These are phyloP conservation scores for Zhuqinia jingwanae DNA, from an alignment of 2,888 invertebrate species.

Conservation along the genomic window DNA sequence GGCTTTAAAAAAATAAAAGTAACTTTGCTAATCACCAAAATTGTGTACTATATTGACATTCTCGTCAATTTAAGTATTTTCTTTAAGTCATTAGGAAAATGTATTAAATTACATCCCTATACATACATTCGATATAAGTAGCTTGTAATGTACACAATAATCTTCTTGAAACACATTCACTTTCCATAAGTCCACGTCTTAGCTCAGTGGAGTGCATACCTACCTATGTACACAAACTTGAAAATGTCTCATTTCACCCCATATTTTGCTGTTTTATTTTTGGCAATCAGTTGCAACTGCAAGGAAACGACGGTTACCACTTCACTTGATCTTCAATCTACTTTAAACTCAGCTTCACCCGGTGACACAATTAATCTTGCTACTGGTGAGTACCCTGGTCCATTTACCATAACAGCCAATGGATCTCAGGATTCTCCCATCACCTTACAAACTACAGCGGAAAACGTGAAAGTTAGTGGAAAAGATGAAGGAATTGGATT, in stretches of 20 bases:
- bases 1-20: too few species aligned
- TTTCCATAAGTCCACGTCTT: background rate
- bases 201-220: background rate
- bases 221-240: background rate
- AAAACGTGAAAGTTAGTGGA: background rate
- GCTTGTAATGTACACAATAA: too few species aligned
- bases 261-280: background rate
- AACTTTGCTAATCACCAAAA: too few species aligned
- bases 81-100: too few species aligned
- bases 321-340: background rate
- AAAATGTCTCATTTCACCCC: background rate
- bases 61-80: too few species aligned
- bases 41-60: too few species aligned
- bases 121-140: too few species aligned
- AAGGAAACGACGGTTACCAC: background rate
- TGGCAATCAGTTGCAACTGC: background rate
- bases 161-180: background rate
- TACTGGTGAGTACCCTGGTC: background rate
- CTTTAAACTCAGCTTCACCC: background rate
- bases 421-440: background rate
- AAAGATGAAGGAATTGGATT: background rate
- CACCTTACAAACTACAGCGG: background rate
- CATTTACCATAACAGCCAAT: background rate
- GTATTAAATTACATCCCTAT: too few species aligned
- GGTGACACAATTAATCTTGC: constrained; percentile 17